Conservation (phyloP, 2,888 invertebrate species). For the Galeopsomyia nigrocyanea region DNA sequence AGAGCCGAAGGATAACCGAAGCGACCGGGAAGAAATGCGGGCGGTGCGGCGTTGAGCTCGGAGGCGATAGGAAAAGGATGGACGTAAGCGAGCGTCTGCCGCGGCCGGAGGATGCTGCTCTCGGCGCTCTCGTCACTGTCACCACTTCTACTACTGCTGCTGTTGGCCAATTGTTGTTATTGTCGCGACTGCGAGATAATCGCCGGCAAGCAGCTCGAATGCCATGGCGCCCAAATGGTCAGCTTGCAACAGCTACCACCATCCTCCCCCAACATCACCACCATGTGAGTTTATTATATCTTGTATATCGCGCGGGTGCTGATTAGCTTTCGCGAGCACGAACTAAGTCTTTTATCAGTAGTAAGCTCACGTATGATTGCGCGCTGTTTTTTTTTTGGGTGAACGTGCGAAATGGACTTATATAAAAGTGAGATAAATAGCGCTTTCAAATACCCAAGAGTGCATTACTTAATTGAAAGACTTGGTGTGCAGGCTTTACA, state of each 20-base stretch:
- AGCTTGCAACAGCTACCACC: constrained; percentile 8
- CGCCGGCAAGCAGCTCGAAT: constrained; percentile 26
- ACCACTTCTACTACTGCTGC: background rate
- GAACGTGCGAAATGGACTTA: too few relatives aligned
- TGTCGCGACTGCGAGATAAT: constrained; percentile 20
- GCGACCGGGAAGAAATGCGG: background rate
- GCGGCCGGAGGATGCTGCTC: constrained; percentile 44
- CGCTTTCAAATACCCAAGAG: background rate
- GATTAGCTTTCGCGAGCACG: too few relatives aligned
- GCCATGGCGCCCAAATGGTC: constrained; percentile 24
- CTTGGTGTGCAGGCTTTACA: background rate
- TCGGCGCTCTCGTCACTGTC: constrained; percentile 4
- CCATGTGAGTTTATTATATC: constrained; percentile 31
- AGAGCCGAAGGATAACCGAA: background rate
- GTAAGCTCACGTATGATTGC: too few relatives aligned
- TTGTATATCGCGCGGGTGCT: too few relatives aligned
- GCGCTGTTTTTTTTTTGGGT: background rate
- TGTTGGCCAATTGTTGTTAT: background rate
- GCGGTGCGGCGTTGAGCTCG: constrained; percentile 16
- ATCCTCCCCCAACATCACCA: constrained; percentile 31
- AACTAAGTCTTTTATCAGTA: too few relatives aligned
- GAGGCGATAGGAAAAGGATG: constrained; percentile 18
- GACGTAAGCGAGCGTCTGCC: constrained; percentile 29
- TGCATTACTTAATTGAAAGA: background rate
- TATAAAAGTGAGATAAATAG: too few relatives aligned